Conservation (phyloP, 64 coral and sea anemone genomes). For the Porites lutea region DNA sequence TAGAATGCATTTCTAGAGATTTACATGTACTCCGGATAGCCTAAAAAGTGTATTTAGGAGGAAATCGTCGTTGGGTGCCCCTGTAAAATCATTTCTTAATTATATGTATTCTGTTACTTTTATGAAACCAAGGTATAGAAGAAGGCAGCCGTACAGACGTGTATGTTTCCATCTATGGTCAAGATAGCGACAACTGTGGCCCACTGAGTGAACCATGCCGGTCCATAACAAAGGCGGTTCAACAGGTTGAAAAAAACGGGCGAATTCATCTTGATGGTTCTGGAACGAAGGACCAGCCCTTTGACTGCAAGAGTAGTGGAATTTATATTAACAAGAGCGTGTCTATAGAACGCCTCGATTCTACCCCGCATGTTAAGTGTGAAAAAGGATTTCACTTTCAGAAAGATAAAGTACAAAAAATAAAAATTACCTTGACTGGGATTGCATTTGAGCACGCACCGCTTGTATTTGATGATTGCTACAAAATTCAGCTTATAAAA, state of each 20-base stretch:
- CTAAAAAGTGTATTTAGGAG: no score
- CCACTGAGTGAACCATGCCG: neutral
- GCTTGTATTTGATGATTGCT: neutral
- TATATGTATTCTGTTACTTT: no score
- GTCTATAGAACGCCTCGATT: neutral
- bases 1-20: no score
- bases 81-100: no score
- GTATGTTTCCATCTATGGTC: neutral
- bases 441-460: conserved; percentile 17
- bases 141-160: neutral
- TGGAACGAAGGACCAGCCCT: conserved; percentile 9
- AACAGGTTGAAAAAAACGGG: neutral
- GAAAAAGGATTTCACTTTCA: conserved; percentile 32
- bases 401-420: neutral
- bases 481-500: neutral
- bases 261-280: conserved; percentile 12
- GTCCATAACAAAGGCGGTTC: neutral
- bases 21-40: no score
- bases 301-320: conserved; percentile 4
- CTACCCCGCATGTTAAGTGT: neutral
- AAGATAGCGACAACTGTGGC: neutral
- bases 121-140: neutral
- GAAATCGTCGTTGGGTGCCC: no score
- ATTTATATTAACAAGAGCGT: conserved; percentile 13
- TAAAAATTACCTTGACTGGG: conserved; percentile 13